These are phyloP conservation scores for Hybos culiciformis DNA, from an alignment of 2,888 invertebrate species.

Conservation along the genomic window DNA sequence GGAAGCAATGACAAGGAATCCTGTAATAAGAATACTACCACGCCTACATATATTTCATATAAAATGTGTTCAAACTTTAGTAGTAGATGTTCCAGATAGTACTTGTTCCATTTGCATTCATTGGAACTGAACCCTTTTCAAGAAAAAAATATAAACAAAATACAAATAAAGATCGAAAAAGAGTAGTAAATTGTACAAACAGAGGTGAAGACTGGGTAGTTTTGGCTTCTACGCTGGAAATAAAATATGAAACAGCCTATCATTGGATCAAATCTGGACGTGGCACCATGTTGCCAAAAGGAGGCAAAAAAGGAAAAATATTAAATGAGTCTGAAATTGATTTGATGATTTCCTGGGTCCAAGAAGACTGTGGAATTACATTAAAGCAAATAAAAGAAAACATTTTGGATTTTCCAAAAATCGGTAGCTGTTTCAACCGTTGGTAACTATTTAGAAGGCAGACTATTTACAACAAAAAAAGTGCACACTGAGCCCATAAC, in stretches of 20 bases:
- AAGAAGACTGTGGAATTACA: neutral
- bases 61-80: neutral
- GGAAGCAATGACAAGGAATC: neutral
- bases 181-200: neutral
- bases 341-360: neutral
- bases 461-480: neutral
- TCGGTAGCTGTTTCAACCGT: neutral
- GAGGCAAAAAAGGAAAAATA: neutral
- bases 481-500: neutral
- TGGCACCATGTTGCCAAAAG: neutral
- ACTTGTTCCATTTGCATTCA: neutral
- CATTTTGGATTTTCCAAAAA: neutral
- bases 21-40: neutral
- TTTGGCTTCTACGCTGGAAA: neutral
- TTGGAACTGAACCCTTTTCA: neutral
- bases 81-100: neutral
- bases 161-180: neutral
- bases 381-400: neutral
- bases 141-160: neutral
- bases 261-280: neutral
- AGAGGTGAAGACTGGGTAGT: neutral
- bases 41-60: neutral
- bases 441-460: neutral
- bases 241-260: neutral
- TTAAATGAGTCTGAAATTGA: neutral